Evolutionary conservation across 2,888 invertebrate genomes (phyloP), one percentile per base, ranked within the genome.

Genomic region (Chironomus riparius): DNA sequence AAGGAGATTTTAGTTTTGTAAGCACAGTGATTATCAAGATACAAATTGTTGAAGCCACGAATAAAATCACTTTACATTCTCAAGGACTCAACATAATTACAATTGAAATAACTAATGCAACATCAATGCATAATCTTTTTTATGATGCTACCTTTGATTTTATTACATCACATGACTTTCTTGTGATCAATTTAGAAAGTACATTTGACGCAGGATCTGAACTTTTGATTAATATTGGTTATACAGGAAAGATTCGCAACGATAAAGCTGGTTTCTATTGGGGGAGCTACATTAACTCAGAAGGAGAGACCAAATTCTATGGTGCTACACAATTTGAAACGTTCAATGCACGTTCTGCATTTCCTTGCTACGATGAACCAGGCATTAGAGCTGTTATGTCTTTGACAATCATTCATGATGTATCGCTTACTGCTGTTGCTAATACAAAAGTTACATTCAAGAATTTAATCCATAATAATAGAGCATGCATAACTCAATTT

Each of bases 301-400:
- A 3, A n/a, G 2, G n/a, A 7, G n/a, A 56, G 18, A 56, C n/a
- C 0, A 18, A 18, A 18, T 56, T n/a, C 7, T 56, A 56, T 56
- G 56, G n/a, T 7, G 15, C 15, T 0, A 56, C 56, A 4, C 56
- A 56, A 15, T 56, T 56, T 56, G 56, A 56, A 15, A n/a, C 18
- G 0, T 4, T 18, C n/a, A 18, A 56, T 56, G 56, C 56, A 56
- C n/a, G 56, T 2, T 47, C 61, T 61, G 72, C 47, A 10, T 38
- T 72, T 10, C 61, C 62, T 12, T 72, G 72, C 15, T 72, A 72
- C 24, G 72, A 72, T 50, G 72, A 72, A 21, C 72, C 72, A 4
- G 47, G 62, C 4, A 28, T 62, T 22, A 1, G 72, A 38, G 62
- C 72, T n/a, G 10, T 10, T 5, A 18, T 21, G 10, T 18, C 28